Base-by-base conservation (phyloP, 2,113 vertebrate genomes). In the Prionailurus viverrinus region DNA sequence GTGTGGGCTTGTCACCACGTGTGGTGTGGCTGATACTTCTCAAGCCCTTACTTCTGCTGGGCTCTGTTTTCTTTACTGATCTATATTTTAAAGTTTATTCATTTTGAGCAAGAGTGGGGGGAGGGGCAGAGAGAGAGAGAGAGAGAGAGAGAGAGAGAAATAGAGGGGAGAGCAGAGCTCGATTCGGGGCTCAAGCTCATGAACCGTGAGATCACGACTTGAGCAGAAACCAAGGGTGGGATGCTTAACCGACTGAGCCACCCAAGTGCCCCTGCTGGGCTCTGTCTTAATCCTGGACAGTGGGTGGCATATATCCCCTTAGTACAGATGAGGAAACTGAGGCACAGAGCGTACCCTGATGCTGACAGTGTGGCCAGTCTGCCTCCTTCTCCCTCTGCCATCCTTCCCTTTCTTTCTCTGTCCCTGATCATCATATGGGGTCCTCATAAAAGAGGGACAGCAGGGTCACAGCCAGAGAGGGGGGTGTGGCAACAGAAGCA, bases 201-300 rank as follows among this genome's bases (percentile, higher is more conserved):
- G 7, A 58, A 58, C 55, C 15, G 55, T 55, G 55, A 58, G 55
- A 58, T 58, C 55, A 58, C 8, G 55, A 58, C 55, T 7, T 58
- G 55, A 58, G 7, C 55, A 21, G 55, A 58, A 58, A 23, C 19
- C 18, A 58, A 58, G 55, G 19, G 55, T 19, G 19, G 19, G 19
- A 8, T 14, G 55, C 55, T 58, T 58, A 58, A 2, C 55, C 1
- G 19, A 21, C 55, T 58, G 55, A 58, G 55, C 55, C 55, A 19
- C 55, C 55, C 55, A 58, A 6, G 55, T 19, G 19, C 55, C 55
- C 55, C 6, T 6, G 33, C 41, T 78, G 19, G 66, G 13, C 18
- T 48, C 48, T n/a, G 29, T 69, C 6, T n/a, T 11, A 13, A n/a
- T 21, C 25, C 65, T 0, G 8, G 1, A 27, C 0, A 0, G 4